Conservation (phyloP, 1,140 invertebrate genomes). For the Panonychus citri region DNA sequence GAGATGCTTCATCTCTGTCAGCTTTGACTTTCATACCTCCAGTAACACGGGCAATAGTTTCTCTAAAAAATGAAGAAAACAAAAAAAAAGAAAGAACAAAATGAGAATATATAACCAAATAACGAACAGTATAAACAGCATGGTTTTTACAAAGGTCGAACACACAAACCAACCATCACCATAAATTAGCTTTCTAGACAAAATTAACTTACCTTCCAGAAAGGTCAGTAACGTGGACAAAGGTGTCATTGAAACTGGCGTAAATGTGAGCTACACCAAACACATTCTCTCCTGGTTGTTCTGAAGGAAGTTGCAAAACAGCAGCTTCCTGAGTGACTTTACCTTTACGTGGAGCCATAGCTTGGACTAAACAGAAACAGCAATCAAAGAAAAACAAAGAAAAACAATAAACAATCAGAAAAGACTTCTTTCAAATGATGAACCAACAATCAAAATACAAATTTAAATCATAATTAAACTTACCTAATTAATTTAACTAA, state of each 20-base stretch:
- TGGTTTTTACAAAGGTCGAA: too few species aligned
- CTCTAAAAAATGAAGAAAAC: slow-evolving; percentile 36
- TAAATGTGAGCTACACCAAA: slow-evolving; percentile 99
- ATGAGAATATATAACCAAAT: too few species aligned
- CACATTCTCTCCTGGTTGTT: slow-evolving; percentile 85
- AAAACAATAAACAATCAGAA: too few species aligned
- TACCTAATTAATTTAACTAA: neutral
- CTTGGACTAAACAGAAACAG: too few species aligned
- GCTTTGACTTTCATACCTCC: slow-evolving; percentile 99
- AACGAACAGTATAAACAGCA: too few species aligned
- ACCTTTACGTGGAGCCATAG: slow-evolving; percentile 55
- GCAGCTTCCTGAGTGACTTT: slow-evolving; percentile 76
- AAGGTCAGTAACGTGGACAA: slow-evolving; percentile 97
- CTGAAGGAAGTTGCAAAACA: slow-evolving; percentile 84
- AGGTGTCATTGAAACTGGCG: slow-evolving; percentile 98
- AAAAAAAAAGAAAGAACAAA: too few species aligned
- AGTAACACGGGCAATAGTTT: slow-evolving; percentile 94
- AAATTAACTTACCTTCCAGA: slow-evolving; percentile 47
- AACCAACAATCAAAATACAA: too few species aligned
- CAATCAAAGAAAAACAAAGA: too few species aligned
- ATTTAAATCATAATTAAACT: too few species aligned
- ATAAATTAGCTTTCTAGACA: neutral
- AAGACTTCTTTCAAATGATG: too few species aligned
- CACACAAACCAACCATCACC: too few species aligned
- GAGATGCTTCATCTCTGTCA: slow-evolving; percentile 97